Percentiles rank a stretch among this genome's conserved stretches.
These are phyloP conservation scores for Blastomussa wellsi DNA, from an alignment of 92 coral and sea anemone species.

Conservation along the genomic window DNA sequence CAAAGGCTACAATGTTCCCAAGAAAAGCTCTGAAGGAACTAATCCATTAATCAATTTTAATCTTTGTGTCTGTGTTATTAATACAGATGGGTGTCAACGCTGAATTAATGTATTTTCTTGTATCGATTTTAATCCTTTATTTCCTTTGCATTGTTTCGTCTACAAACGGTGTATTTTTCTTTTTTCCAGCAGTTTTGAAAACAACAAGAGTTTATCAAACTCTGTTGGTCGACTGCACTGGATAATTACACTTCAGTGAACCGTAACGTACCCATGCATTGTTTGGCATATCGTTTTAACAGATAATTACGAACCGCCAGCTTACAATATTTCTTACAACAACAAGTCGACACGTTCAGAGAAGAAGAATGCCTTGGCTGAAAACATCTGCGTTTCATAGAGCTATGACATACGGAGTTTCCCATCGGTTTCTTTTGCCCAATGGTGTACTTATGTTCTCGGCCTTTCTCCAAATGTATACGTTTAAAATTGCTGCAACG, in stretches of 20 bases:
- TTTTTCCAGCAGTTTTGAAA: not conserved
- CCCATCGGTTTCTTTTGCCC: not conserved
- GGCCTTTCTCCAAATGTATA: constrained; percentile 3
- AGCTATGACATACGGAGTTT: not conserved
- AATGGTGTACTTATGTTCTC: not conserved
- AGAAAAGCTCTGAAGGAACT: no score
- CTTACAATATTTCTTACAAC: not conserved
- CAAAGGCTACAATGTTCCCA: no score
- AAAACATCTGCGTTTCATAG: not conserved
- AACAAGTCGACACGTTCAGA: not conserved
- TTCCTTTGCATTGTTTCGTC: not conserved
- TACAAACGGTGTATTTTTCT: not conserved
- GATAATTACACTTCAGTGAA: not conserved
- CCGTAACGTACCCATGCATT: not conserved
- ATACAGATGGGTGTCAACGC: not conserved
- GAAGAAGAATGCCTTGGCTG: constrained; percentile 11
- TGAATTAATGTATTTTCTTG: not conserved
- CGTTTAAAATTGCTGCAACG: not conserved
- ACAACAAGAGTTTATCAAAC: not conserved
- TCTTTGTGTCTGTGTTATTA: not conserved
- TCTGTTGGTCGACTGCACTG: not conserved
- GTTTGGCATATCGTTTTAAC: constrained; percentile 5
- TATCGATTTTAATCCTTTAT: not conserved
- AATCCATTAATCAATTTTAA: no score
- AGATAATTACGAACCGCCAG: constrained; percentile 8